phyloP scores from a whole-genome alignment of 2,113 vertebrate genomes.

The Gopherus evgoodei region DNA sequence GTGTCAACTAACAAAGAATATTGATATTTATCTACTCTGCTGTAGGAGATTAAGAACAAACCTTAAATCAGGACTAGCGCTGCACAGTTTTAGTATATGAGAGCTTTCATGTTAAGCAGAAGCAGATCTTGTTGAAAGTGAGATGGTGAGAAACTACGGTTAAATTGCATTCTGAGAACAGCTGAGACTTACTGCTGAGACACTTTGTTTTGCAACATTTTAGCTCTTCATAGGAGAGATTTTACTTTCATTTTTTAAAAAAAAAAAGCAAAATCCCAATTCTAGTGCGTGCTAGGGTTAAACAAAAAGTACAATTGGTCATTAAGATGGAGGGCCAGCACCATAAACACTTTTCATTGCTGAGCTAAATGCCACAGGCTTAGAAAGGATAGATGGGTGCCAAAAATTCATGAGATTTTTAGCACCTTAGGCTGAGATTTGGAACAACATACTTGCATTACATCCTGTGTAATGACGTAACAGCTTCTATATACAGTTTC shows the following conservation, averaged over 20 bases:
- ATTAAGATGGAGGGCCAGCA: neutral
- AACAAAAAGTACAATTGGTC: rapidly evolving
- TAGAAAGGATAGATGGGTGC: neutral
- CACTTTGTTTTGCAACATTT: neutral
- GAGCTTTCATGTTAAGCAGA: neutral
- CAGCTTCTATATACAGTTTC: neutral
- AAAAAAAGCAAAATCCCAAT: neutral
- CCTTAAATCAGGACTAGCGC: neutral
- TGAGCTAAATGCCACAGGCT: neutral
- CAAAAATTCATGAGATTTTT: neutral
- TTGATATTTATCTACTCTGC: neutral
- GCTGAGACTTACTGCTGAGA: neutral
- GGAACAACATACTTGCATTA: neutral
- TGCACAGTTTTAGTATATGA: neutral
- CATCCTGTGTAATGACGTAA: neutral
- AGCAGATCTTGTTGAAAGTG: neutral
- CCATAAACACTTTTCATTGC: neutral
- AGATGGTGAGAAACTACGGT: neutral
- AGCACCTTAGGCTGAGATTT: neutral
- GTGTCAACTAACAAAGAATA: neutral
- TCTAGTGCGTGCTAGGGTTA: neutral
- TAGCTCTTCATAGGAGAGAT: neutral
- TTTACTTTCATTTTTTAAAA: no score
- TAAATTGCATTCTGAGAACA: slow-evolving; percentile 29
- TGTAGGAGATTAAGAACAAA: neutral